Percentiles rank a stretch among this genome's conserved stretches.
Conservation (phyloP, 2,113 vertebrate species). For the Pollimyrus isidori region DNA sequence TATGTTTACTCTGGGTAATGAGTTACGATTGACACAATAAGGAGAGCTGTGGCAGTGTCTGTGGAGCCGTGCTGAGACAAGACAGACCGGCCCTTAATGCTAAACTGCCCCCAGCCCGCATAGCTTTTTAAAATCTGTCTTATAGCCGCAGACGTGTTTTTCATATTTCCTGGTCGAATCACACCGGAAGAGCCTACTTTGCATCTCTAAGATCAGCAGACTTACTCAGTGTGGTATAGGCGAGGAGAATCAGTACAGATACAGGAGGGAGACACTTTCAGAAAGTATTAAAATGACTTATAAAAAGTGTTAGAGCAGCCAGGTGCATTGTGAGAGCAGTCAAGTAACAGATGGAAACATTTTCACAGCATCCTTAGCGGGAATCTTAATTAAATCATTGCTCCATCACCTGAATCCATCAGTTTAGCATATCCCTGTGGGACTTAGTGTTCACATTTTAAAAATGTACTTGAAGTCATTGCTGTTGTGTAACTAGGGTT, state of each 20-base stretch:
- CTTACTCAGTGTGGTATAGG: neutral
- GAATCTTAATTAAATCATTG: neutral
- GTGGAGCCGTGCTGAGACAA: neutral
- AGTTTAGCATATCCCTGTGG: neutral
- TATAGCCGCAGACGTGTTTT: neutral
- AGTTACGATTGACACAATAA: neutral
- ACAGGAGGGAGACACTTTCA: neutral
- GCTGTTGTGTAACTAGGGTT: neutral
- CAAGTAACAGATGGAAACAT: neutral
- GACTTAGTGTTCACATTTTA: neutral
- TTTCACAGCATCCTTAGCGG: neutral
- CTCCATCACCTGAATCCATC: neutral
- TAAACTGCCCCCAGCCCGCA: neutral
- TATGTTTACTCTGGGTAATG: neutral
- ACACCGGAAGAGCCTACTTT: neutral
- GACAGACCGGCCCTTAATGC: neutral
- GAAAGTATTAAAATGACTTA: neutral
- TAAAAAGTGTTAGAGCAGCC: neutral
- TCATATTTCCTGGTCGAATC: neutral
- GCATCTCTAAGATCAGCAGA: neutral
- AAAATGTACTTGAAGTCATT: neutral
- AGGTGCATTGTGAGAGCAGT: neutral
- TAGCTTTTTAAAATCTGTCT: neutral
- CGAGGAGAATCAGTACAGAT: neutral
- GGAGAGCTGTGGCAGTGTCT: neutral